A percentile compares a stretch with the other conserved stretches of the same genome.
Conservation (phyloP, 1,140 invertebrate species). For the Mycetomoellerius zeteki region DNA sequence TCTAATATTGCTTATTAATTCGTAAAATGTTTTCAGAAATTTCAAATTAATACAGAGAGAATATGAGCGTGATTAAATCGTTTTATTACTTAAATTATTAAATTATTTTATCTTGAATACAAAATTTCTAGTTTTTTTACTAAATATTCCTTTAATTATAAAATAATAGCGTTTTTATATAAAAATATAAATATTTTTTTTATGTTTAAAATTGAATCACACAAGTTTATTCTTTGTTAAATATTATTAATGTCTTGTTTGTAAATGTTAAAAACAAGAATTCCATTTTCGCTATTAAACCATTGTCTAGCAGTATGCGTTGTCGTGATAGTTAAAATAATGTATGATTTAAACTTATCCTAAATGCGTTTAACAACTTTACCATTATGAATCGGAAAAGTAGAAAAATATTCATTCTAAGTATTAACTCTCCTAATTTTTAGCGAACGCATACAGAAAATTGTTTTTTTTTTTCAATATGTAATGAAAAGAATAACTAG, state of each 20-base stretch:
- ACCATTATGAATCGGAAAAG: background rate
- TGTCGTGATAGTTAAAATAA: background rate
- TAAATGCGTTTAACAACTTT: background rate
- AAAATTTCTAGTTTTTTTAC: background rate
- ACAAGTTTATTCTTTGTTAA: background rate
- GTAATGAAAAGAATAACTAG: background rate
- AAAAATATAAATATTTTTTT: conserved; percentile 11
- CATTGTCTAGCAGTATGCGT: background rate
- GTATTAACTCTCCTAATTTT: conserved; percentile 9
- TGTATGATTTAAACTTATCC: background rate
- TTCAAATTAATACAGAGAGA: background rate
- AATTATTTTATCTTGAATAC: background rate
- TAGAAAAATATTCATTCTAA: background rate
- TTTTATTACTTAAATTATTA: too few relatives aligned
- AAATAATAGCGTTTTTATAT: background rate
- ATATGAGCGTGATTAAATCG: background rate
- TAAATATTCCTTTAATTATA: background rate
- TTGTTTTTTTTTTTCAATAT: background rate
- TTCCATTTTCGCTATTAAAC: background rate
- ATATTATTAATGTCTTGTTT: background rate
- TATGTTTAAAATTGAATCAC: background rate
- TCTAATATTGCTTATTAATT: conserved; percentile 28
- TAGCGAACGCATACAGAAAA: background rate
- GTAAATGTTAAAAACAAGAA: background rate
- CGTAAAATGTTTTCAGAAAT: background rate